Percentiles rank a stretch among this genome's conserved stretches.
Conservation (phyloP, 2,888 invertebrate genomes). For the Drosophila multiciliata region DNA sequence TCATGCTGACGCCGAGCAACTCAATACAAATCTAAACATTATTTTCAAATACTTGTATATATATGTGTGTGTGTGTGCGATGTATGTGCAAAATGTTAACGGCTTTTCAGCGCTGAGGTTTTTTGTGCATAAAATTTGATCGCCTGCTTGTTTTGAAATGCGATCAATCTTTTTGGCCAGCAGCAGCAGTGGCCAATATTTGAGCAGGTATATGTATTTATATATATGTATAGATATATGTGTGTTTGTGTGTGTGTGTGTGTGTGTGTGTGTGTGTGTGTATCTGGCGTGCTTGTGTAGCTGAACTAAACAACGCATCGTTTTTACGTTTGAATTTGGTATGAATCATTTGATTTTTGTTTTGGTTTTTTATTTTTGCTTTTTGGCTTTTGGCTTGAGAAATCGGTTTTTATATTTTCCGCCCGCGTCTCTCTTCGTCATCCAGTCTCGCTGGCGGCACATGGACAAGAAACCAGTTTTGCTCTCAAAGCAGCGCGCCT, state of each 20-base stretch:
- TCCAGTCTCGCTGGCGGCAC: not conserved
- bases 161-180: constrained; percentile 60
- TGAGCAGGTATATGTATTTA: not conserved
- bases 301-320: constrained; percentile 66
- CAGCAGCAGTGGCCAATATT: constrained; percentile 36
- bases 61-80: constrained; percentile 3
- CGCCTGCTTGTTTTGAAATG: constrained; percentile 57
- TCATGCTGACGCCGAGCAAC: constrained; percentile 52
- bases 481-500: constrained; percentile 27
- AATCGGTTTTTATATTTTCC: constrained; percentile 41
- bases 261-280: constrained; percentile 25
- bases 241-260: constrained; percentile 3
- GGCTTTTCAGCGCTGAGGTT: constrained; percentile 42
- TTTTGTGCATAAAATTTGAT: constrained; percentile 55
- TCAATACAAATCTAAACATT: constrained; percentile 48
- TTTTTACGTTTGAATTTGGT: constrained; percentile 67
- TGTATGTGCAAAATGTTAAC: constrained; percentile 57
- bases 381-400: constrained; percentile 41
- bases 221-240: not conserved
- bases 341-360: constrained; percentile 59
- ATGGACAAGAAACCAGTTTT: constrained; percentile 46
- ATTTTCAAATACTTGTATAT: constrained; percentile 5
- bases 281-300: constrained; percentile 46
- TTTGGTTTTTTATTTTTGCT: constrained; percentile 19
- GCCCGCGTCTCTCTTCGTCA: constrained; percentile 1